A percentile compares a stretch with the other conserved stretches of the same genome.
Conservation (phyloP, 2,113 vertebrate species). For the Centropristis striata region DNA sequence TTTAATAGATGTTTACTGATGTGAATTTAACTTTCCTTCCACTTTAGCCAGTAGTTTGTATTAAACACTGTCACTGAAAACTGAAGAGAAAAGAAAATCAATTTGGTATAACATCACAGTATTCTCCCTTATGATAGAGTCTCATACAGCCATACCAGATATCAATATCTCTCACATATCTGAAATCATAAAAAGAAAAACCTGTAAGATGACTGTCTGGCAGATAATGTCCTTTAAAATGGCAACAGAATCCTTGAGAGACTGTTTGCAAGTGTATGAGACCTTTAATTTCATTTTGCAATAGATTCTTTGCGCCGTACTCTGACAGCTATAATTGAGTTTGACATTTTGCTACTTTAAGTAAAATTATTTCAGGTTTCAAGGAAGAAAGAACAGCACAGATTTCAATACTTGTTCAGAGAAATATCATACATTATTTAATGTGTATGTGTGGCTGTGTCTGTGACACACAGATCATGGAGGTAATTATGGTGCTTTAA, state of each 20-base stretch:
- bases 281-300: conserved; percentile 20
- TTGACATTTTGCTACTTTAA: conserved; percentile 11
- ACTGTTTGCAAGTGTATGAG: background rate
- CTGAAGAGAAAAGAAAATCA: conserved; percentile 47
- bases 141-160: conserved; percentile 12
- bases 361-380: conserved; percentile 6
- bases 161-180: conserved; percentile 47
- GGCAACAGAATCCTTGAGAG: background rate
- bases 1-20: conserved; percentile 43
- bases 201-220: background rate
- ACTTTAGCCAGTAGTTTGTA: conserved; percentile 18
- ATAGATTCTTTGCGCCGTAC: conserved; percentile 9
- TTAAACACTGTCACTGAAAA: conserved; percentile 46
- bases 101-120: conserved; percentile 24
- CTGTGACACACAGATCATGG: background rate
- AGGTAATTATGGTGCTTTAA: background rate
- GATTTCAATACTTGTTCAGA: background rate
- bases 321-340: conserved; percentile 38
- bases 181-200: conserved; percentile 4
- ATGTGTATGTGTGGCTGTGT: background rate
- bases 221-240: conserved; percentile 11
- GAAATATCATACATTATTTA: background rate
- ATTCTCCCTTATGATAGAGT: background rate
- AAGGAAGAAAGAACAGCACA: background rate
- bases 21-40: conserved; percentile 36